phyloP scores from a whole-genome alignment of 2,888 invertebrate genomes.

The Protophormia terraenovae region DNA sequence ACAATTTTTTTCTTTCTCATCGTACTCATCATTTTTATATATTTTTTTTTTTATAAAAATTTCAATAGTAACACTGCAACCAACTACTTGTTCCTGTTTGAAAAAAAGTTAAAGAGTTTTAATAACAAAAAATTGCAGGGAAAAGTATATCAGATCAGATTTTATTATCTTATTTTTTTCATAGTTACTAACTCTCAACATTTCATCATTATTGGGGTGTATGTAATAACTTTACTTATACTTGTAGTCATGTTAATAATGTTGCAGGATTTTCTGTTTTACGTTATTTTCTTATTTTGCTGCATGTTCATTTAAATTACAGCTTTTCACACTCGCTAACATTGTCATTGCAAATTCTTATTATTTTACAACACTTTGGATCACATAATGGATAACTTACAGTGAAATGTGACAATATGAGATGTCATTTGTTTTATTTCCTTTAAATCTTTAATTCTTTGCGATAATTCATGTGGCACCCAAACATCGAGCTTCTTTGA shows the following conservation, averaged over 20 bases:
- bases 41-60: not conserved
- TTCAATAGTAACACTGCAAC: not conserved
- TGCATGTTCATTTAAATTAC: slow-evolving; percentile 7
- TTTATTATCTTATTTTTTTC: slow-evolving; percentile 24
- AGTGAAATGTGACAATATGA: not conserved
- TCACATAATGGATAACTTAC: not conserved
- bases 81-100: not conserved
- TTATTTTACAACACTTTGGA: not conserved
- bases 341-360: not conserved
- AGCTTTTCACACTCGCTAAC: slow-evolving; percentile 11
- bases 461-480: too few relatives aligned
- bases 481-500: too few relatives aligned
- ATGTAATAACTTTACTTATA: slow-evolving; percentile 17
- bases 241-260: slow-evolving; percentile 32
- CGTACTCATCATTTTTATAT: not conserved
- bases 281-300: not conserved
- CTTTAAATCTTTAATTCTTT: too few relatives aligned
- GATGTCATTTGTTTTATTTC: too few relatives aligned
- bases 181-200: slow-evolving; percentile 21
- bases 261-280: not conserved
- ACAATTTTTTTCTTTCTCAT: not conserved
- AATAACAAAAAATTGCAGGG: not conserved
- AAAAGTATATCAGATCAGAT: slow-evolving; percentile 24
- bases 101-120: not conserved
- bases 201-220: slow-evolving; percentile 21